Conservation (phyloP, 1,140 invertebrate species). For the Ephestia elutella region DNA sequence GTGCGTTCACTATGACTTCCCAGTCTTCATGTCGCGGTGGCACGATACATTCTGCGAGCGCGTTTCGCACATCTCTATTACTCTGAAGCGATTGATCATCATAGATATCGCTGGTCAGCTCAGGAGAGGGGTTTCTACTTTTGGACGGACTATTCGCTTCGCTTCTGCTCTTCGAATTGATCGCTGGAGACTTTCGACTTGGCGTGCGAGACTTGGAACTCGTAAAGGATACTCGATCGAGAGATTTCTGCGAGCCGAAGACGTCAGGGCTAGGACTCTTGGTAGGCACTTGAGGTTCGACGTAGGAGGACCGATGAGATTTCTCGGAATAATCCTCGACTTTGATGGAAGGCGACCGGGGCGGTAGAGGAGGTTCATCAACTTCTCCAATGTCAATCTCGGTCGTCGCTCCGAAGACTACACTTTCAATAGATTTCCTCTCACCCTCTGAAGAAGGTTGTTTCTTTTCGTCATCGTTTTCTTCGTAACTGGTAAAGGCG, state of each 20-base stretch:
- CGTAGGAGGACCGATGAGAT: constrained; percentile 23
- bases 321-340: constrained; percentile 52
- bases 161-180: constrained; percentile 16
- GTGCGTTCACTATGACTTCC: constrained; percentile 88
- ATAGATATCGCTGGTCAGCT: constrained; percentile 24
- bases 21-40: constrained; percentile 79
- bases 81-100: constrained; percentile 17
- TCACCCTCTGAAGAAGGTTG: constrained; percentile 9
- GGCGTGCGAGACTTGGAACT: not conserved
- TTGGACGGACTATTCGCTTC: constrained; percentile 22
- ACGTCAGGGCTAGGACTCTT: constrained; percentile 11
- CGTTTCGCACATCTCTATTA: constrained; percentile 53
- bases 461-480: constrained; percentile 21
- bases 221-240: constrained; percentile 4
- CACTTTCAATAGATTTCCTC: constrained; percentile 12
- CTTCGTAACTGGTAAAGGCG: constrained; percentile 31
- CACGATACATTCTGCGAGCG: constrained; percentile 54
- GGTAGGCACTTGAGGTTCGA: not conserved
- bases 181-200: constrained; percentile 14
- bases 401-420: constrained; percentile 16
- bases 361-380: constrained; percentile 22
- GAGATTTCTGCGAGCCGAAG: constrained; percentile 24
- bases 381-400: constrained; percentile 21
- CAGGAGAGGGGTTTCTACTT: constrained; percentile 33
- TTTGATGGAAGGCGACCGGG: constrained; percentile 52